Evolutionary conservation across 1,140 invertebrate species (phyloP), one percentile per base, ranked within the genome.

Genomic region (Palaemon carinicauda): DNA sequence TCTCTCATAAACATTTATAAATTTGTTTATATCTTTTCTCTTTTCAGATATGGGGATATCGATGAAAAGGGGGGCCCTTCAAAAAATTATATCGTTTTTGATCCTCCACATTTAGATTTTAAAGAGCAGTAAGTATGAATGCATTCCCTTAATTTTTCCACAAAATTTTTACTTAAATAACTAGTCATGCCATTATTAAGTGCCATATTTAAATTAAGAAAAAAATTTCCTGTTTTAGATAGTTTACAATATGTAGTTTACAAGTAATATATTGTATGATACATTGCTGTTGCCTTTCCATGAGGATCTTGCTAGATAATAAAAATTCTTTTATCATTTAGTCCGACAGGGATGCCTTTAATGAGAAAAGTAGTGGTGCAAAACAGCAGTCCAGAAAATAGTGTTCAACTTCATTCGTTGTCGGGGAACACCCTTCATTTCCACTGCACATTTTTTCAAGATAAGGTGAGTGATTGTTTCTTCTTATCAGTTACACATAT

Each of bases 361-460:
- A 94, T 96, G 92, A 93, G 96, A 92, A 95, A 94, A 91, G 96
- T 97, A 82, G 95, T 94, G 86, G 92, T 97, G 54, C 94, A 95
- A 90, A 97, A 97, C 92, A 93, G 93, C 91, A 95, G 96, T 93
- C 93, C 93, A 88, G 94, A 94, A 91, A 94, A 92, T 91, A 96
- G 94, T 89, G 94, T 98, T 90, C 95, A 96, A 91, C 93, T 98
- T 90, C 94, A 95, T 91, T 96, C 96, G 71, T 96, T 98, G 91
- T 96, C 96, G 73, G 96, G 96, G 89, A 96, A 94, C 91, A 97
- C 95, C 82, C 94, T 95, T 84, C 95, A 96, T 92, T 97, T 97
- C 93, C 96, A 97, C 92, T 96, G 96, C 91, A 97, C 96, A 89
- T 97, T 97, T 93, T 97, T 97, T 93, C 94, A 96, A 92, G 95